Conservation (phyloP, 64 coral and sea anemone genomes). For the Acropora yongei region DNA sequence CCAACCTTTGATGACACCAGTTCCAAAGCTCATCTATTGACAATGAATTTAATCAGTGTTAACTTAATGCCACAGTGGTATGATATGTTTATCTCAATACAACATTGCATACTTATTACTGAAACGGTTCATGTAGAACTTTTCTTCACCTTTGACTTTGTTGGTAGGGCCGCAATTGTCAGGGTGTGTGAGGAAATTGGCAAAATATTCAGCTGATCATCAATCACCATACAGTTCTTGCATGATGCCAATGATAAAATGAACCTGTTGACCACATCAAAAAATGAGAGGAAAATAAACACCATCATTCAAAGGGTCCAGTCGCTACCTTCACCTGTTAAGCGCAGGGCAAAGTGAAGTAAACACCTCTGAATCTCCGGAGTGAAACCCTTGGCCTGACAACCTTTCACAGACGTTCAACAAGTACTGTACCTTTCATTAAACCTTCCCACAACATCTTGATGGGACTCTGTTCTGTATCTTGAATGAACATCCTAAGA, state of each 20-base stretch:
- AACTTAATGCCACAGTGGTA: too few relatives aligned
- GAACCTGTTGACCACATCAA: constrained; percentile 60
- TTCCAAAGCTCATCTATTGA: too few relatives aligned
- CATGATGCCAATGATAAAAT: constrained; percentile 89
- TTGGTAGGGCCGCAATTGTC: constrained; percentile 78
- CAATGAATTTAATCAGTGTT: too few relatives aligned
- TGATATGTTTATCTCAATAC: too few relatives aligned
- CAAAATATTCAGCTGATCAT: constrained; percentile 91
- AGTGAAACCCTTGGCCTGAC: too few relatives aligned
- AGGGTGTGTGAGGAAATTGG: constrained; percentile 89
- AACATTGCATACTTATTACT: too few relatives aligned
- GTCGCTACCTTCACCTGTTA: too few relatives aligned
- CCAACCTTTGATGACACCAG: too few relatives aligned
- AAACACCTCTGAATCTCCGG: too few relatives aligned
- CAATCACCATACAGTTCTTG: constrained; percentile 88
- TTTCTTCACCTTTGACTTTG: constrained; percentile 75
- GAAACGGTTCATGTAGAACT: not conserved
- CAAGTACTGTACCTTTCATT: constrained; percentile 84
- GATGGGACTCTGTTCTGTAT: constrained; percentile 98
- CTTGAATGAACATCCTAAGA: constrained; percentile 92
- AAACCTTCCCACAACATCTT: constrained; percentile 95
- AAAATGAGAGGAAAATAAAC: not conserved
- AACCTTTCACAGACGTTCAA: not conserved
- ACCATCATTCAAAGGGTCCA: too few relatives aligned
- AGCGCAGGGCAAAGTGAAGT: too few relatives aligned